Conservation (phyloP, 2,888 invertebrate genomes). For the Ctena decussata region DNA sequence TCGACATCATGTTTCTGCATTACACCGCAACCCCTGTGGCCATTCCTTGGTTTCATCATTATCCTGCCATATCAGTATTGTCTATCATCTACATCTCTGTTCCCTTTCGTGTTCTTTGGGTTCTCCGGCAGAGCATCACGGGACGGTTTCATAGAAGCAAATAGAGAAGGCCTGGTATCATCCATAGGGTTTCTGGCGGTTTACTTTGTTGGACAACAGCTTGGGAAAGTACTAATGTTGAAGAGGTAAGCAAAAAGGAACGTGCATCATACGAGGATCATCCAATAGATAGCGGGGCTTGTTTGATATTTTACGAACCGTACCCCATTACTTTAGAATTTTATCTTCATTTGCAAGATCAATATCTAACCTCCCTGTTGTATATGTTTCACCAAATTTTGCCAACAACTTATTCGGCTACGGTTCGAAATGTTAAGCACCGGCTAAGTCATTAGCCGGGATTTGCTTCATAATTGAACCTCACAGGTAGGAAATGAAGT, state of each 20-base stretch:
- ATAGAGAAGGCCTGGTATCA: slow-evolving; percentile 96
- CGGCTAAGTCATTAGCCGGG: too few species aligned
- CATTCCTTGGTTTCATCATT: slow-evolving; percentile 89
- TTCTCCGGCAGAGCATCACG: slow-evolving; percentile 63
- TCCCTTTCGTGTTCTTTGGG: slow-evolving; percentile 90
- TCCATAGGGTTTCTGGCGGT: slow-evolving; percentile 94
- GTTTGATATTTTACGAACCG: too few species aligned
- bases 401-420: too few species aligned
- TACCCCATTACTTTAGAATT: too few species aligned
- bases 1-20: slow-evolving; percentile 90
- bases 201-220: slow-evolving; percentile 90
- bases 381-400: too few species aligned
- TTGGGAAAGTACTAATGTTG: slow-evolving; percentile 70
- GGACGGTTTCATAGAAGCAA: slow-evolving; percentile 91
- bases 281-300: too few species aligned
- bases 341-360: too few species aligned
- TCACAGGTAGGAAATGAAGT: too few species aligned
- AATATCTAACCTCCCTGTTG: too few species aligned
- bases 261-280: too few species aligned
- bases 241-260: slow-evolving; percentile 66
- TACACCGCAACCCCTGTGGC: slow-evolving; percentile 88
- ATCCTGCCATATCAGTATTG: slow-evolving; percentile 90
- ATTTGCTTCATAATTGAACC: too few species aligned
- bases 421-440: too few species aligned
- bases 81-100: slow-evolving; percentile 89